Conservation (phyloP, 2,888 invertebrate genomes). For the Tachina grossa region DNA sequence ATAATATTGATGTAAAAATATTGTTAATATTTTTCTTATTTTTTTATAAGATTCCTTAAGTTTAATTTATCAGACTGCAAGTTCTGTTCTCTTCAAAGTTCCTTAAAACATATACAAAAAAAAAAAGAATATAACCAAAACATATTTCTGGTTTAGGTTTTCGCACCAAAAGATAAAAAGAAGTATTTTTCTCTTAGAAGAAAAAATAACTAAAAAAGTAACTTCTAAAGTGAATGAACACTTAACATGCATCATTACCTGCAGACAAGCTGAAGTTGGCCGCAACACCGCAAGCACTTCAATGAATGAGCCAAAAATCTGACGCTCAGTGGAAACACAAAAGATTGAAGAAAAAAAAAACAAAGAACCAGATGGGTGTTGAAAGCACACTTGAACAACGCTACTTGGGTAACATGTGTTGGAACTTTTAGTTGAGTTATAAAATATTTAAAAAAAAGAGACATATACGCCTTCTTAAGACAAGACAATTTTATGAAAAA, state of each 20-base stretch:
- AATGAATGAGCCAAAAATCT: conserved; percentile 45
- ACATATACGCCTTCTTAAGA: conserved; percentile 46
- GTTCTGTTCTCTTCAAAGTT: too few species aligned
- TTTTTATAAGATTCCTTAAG: too few species aligned
- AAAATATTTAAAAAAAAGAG: conserved; percentile 6
- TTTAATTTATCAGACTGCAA: too few species aligned
- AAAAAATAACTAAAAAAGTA: conserved; percentile 22
- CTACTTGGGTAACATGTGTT: conserved; percentile 54
- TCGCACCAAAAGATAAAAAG: not conserved
- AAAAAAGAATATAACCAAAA: not conserved
- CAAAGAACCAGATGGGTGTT: conserved; percentile 31
- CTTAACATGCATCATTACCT: conserved; percentile 71
- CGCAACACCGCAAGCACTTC: conserved; percentile 45
- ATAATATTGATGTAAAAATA: too few species aligned
- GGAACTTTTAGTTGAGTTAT: conserved; percentile 27
- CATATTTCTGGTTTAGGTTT: not conserved
- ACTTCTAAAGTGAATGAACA: conserved; percentile 63
- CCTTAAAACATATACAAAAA: too few species aligned
- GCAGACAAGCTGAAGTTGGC: conserved; percentile 66
- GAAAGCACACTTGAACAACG: conserved; percentile 22
- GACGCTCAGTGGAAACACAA: conserved; percentile 28
- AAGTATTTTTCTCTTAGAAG: not conserved
- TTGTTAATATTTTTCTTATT: too few species aligned
- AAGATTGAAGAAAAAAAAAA: not conserved
- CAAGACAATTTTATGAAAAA: conserved; percentile 32